Evolutionary conservation across 1,140 invertebrate genomes (phyloP).

Genomic region (Macrosteles quadrilineatus): DNA sequence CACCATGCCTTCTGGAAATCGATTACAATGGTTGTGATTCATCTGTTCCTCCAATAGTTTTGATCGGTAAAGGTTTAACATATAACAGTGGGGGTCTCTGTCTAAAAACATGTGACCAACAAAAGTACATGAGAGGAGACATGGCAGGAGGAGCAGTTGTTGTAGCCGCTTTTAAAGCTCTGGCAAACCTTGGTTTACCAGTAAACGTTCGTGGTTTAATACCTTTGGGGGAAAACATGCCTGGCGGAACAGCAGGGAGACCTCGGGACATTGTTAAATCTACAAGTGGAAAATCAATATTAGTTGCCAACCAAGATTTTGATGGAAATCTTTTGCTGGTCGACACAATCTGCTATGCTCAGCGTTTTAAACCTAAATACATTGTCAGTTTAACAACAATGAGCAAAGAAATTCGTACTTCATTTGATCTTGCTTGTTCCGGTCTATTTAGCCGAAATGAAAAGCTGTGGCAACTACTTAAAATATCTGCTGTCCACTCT

Average conservation of each 20-base stretch:
- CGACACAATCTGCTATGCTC: conserved; percentile 61
- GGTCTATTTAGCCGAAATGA: conserved; percentile 60
- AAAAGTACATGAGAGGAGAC: conserved; percentile 64
- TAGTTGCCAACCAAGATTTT: conserved; percentile 66
- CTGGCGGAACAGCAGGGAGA: conserved; percentile 59
- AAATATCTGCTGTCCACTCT: conserved; percentile 55
- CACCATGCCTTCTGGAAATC: conserved; percentile 55
- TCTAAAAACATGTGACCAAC: conserved; percentile 58
- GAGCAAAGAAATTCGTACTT: conserved; percentile 34
- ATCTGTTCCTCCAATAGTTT: conserved; percentile 50
- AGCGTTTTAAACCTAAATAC: conserved; percentile 52
- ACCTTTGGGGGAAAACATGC: conserved; percentile 66
- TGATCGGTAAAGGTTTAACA: conserved; percentile 60
- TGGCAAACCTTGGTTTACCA: conserved; percentile 56
- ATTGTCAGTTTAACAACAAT: conserved; percentile 64
- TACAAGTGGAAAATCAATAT: conserved; percentile 66
- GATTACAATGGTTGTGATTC: conserved; percentile 48
- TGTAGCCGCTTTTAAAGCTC: conserved; percentile 55
- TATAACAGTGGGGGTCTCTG: conserved; percentile 69
- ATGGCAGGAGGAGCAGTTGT: conserved; percentile 68
- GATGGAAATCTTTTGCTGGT: conserved; percentile 66
- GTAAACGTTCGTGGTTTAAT: conserved; percentile 60
- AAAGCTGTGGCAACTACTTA: conserved; percentile 53
- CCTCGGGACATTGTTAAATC: conserved; percentile 66
- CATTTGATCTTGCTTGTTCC: conserved; percentile 57